Conservation (phyloP, 2,113 vertebrate genomes). For the Potamarius usumacintae region DNA sequence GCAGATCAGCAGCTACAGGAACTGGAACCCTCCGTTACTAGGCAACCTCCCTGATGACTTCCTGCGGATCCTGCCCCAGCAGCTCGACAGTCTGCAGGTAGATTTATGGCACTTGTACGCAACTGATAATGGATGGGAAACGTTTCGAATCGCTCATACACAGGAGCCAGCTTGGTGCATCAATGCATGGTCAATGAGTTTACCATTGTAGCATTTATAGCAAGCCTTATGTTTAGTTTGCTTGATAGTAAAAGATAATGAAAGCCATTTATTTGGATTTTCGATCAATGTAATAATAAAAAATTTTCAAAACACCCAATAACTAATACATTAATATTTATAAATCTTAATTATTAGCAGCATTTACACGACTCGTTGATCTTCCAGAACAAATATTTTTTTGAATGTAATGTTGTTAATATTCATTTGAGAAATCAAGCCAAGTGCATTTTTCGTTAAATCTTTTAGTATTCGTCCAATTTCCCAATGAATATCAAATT, state of each 20-base stretch:
- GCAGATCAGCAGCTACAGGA: conserved; percentile 77
- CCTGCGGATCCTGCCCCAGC: conserved; percentile 91
- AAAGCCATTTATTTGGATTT: not conserved
- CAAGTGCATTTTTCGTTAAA: not conserved
- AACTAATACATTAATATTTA: not conserved
- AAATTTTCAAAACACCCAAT: not conserved
- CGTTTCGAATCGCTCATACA: not conserved
- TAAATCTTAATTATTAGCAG: not conserved
- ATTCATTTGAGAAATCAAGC: not conserved
- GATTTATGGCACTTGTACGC: not conserved
- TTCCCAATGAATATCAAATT: not conserved
- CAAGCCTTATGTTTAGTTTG: not conserved
- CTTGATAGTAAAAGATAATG: not conserved
- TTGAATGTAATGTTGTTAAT: not conserved
- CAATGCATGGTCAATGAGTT: not conserved
- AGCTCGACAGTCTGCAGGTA: conserved; percentile 79
- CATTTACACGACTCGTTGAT: not conserved
- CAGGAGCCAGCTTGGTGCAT: not conserved
- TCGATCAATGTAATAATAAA: not conserved
- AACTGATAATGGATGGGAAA: not conserved
- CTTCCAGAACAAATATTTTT: not conserved
- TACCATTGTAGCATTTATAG: not conserved
- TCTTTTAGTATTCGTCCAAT: not conserved
- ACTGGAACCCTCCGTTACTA: conserved; percentile 93
- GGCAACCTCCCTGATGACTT: conserved; percentile 94